These are phyloP conservation scores for Dendrophyllia cribrosa DNA, from an alignment of 64 coral and sea anemone species.

Conservation along the genomic window DNA sequence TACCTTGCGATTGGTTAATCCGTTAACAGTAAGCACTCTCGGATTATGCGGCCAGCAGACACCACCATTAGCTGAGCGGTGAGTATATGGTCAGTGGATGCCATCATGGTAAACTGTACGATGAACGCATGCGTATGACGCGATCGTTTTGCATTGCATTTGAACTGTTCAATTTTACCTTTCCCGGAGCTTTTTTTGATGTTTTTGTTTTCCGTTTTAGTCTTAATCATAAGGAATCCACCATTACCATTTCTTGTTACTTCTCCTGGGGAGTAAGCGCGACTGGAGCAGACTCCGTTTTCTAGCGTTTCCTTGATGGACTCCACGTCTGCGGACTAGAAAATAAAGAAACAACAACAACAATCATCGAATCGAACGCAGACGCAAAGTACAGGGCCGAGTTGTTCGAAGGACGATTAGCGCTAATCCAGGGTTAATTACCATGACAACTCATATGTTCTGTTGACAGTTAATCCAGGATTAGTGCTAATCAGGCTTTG, in stretches of 20 bases:
- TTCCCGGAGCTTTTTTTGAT: constrained; percentile 10
- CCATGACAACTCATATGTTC: too few species aligned
- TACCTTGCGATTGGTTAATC: neutral
- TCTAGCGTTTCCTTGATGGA: constrained; percentile 39
- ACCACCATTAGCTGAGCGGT: neutral
- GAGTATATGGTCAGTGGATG: neutral
- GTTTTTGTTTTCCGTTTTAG: constrained; percentile 40
- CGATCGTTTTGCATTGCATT: neutral
- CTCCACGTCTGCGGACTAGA: neutral
- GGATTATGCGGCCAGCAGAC: neutral
- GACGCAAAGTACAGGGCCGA: neutral
- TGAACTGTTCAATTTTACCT: neutral
- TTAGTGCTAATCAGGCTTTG: too few species aligned
- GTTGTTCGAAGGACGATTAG: too few species aligned
- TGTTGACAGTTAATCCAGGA: too few species aligned
- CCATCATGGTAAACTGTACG: neutral
- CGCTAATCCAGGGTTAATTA: too few species aligned
- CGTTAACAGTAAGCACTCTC: neutral
- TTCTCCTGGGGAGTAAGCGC: neutral
- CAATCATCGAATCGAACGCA: neutral
- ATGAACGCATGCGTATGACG: neutral
- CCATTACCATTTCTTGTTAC: constrained; percentile 10
- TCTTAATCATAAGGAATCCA: constrained; percentile 27
- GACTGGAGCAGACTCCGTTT: constrained; percentile 36
- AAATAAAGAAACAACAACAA: neutral